Evolutionary conservation across 2,888 invertebrate genomes (phyloP).

Genomic region (Patella ulyssiponensis): DNA sequence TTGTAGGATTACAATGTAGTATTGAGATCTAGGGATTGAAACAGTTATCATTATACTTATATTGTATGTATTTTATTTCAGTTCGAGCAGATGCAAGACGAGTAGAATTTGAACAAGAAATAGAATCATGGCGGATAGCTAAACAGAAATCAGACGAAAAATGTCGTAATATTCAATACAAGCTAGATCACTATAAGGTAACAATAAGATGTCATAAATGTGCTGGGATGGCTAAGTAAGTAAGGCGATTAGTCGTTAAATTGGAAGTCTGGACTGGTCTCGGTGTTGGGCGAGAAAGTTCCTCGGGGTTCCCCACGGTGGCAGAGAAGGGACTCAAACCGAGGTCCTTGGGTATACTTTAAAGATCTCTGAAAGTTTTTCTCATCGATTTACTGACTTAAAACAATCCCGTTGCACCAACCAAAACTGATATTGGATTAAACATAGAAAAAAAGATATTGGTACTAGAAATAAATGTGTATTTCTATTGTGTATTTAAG

Average conservation of each 20-base stretch:
- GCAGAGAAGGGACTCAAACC: too few relatives aligned
- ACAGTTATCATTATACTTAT: background rate
- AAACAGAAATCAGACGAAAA: slow-evolving; percentile 49
- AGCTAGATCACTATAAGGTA: slow-evolving; percentile 45
- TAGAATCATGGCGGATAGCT: slow-evolving; percentile 47
- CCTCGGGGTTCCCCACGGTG: too few relatives aligned
- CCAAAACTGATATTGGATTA: too few relatives aligned
- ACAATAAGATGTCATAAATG: slow-evolving; percentile 15
- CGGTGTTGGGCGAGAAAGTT: too few relatives aligned
- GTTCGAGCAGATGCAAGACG: slow-evolving; percentile 46
- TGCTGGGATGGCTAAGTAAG: slow-evolving; percentile 14
- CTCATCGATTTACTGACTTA: too few relatives aligned
- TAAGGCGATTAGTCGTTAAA: background rate
- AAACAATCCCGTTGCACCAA: too few relatives aligned
- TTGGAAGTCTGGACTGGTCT: too few relatives aligned
- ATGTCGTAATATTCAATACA: slow-evolving; percentile 39
- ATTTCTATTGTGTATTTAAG: background rate
- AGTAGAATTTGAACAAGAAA: slow-evolving; percentile 43
- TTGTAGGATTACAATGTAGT: background rate
- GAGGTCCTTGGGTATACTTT: too few relatives aligned
- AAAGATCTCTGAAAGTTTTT: too few relatives aligned
- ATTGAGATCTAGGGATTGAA: background rate
- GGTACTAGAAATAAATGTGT: too few relatives aligned
- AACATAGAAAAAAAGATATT: too few relatives aligned
- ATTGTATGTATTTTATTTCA: slow-evolving; percentile 27